phyloP scores from a whole-genome alignment of 2,113 vertebrate genomes.

The Antigone vipio region DNA sequence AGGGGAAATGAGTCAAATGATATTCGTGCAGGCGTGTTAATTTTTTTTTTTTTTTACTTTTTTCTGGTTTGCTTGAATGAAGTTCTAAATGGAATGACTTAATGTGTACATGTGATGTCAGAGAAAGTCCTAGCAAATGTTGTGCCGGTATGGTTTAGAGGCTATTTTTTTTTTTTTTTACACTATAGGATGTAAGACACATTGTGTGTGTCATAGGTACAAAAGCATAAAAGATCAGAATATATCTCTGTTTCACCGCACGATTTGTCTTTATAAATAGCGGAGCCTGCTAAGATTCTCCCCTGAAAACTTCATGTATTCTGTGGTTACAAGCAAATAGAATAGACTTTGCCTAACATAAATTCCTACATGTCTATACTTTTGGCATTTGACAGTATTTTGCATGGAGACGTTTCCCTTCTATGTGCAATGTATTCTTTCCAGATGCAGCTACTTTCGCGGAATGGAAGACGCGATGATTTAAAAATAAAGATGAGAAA shows the following conservation, averaged over 20 bases:
- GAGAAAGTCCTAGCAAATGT: not conserved
- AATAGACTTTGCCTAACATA: not conserved
- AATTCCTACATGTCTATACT: fast-evolving
- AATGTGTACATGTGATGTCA: not conserved
- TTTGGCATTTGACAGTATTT: not conserved
- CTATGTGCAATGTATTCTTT: not conserved
- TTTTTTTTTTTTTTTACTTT: not conserved
- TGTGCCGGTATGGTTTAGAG: not conserved
- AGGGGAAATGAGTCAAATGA: not conserved
- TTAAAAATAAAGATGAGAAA: not conserved
- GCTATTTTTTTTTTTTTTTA: not conserved
- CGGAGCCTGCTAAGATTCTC: not conserved
- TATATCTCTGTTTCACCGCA: not conserved
- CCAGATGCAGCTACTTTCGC: not conserved
- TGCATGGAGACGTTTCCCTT: not conserved
- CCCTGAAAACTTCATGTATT: not conserved
- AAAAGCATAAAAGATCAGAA: not conserved
- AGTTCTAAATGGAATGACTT: not conserved
- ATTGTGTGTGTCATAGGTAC: not conserved
- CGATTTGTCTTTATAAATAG: not conserved
- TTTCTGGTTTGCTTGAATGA: not conserved
- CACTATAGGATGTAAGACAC: not conserved
- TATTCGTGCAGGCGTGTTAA: fast-evolving
- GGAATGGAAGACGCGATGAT: not conserved
- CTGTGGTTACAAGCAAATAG: not conserved